Percentiles rank a stretch among this genome's conserved stretches.
Evolutionary conservation across 2,797 vertebrate genomes (phyloP).

Genomic region (Mionectes olivaceus): DNA sequence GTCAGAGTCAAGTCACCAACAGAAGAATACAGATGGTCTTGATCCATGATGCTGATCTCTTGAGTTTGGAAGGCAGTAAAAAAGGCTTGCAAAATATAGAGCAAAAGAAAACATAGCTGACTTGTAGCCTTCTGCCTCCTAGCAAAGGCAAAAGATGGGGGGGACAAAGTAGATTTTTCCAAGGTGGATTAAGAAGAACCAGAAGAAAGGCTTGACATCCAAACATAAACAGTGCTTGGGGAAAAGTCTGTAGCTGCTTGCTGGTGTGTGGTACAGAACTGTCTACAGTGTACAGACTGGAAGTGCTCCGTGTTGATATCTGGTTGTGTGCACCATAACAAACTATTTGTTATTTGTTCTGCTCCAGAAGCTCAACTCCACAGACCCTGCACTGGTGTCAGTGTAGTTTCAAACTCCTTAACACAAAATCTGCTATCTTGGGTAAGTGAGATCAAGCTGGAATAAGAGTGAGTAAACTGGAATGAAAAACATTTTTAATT

Average conservation of each 20-base stretch:
- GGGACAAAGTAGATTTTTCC: neutral
- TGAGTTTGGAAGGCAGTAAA: neutral
- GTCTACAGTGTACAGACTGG: neutral
- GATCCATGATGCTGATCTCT: neutral
- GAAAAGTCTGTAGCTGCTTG: neutral
- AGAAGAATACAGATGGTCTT: neutral
- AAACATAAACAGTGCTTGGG: neutral
- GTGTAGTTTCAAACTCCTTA: neutral
- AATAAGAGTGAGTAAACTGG: neutral
- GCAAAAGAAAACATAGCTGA: neutral
- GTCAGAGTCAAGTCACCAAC: neutral
- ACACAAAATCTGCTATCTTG: neutral
- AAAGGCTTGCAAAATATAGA: neutral
- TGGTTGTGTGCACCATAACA: fast-evolving
- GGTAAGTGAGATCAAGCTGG: neutral
- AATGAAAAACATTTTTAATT: neutral
- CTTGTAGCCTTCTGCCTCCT: neutral
- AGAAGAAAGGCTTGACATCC: neutral
- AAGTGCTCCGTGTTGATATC: neutral
- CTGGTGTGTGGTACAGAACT: neutral
- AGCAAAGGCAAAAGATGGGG: neutral
- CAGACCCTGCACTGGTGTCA: neutral
- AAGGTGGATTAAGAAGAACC: neutral
- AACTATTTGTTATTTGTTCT: neutral
- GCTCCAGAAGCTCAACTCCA: neutral